Conservation (phyloP, 2,888 invertebrate genomes). For the Melieria crassipennis region DNA sequence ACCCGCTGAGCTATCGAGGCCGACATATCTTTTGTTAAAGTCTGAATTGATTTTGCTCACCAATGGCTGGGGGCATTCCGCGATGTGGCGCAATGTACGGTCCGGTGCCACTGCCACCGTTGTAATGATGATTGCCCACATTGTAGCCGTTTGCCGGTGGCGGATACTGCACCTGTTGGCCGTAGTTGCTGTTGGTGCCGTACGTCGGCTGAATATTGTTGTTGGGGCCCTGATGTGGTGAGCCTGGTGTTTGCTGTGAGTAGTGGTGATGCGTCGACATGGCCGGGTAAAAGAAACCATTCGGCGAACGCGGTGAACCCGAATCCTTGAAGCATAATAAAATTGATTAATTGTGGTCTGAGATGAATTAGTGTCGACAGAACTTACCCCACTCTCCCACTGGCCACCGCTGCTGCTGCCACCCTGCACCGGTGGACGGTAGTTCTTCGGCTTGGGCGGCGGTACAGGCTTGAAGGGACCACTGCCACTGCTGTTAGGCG, state of each 20-base stretch:
- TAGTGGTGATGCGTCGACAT: constrained; percentile 63
- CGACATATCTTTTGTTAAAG: no score
- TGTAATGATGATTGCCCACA: constrained; percentile 61
- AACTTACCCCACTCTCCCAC: constrained; percentile 68
- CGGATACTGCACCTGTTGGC: constrained; percentile 64
- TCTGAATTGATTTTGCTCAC: constrained; percentile 45
- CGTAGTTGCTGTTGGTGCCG: constrained; percentile 51
- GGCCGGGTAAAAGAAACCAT: constrained; percentile 66
- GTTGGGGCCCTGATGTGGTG: constrained; percentile 52
- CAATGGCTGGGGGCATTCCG: constrained; percentile 64
- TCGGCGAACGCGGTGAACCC: constrained; percentile 65
- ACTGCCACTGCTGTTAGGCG: constrained; percentile 47
- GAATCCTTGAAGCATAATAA: constrained; percentile 53
- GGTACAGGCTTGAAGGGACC: constrained; percentile 86
- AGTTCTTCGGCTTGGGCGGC: constrained; percentile 93
- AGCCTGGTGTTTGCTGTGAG: constrained; percentile 57
- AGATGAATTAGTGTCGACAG: background rate
- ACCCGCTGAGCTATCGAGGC: no score
- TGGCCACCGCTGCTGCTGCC: constrained; percentile 57
- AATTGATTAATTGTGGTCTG: no score
- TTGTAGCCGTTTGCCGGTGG: constrained; percentile 55
- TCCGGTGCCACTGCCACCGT: constrained; percentile 61
- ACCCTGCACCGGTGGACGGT: constrained; percentile 76
- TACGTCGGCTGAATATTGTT: constrained; percentile 48
- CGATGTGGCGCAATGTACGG: constrained; percentile 64